phyloP scores from a whole-genome alignment of 2,113 vertebrate species.

The Anhinga rufa region DNA sequence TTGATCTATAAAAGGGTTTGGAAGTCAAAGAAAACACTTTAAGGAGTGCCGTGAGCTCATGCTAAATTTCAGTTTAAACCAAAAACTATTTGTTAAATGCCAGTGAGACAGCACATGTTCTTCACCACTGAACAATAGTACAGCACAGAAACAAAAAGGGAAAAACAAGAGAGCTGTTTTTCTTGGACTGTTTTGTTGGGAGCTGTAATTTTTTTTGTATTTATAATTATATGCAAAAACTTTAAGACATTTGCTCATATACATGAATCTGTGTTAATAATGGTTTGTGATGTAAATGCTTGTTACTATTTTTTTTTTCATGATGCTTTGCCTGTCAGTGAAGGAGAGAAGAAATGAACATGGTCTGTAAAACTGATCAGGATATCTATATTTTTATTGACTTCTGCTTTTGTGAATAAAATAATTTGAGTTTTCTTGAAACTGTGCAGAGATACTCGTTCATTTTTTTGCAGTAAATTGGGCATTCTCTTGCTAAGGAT shows the following conservation, averaged over 20 bases:
- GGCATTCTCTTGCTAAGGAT: background rate
- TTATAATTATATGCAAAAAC: constrained; percentile 26
- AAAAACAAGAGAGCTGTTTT: background rate
- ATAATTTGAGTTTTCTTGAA: constrained; percentile 54
- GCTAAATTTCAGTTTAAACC: background rate
- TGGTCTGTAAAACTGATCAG: constrained; percentile 50
- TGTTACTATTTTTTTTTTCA: background rate
- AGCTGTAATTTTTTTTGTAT: background rate
- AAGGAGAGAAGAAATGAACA: background rate
- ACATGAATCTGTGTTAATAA: constrained; percentile 16
- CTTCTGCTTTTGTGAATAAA: constrained; percentile 64
- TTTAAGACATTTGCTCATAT: constrained; percentile 11
- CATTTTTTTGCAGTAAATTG: background rate
- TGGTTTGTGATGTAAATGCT: constrained; percentile 48
- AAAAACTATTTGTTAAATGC: background rate
- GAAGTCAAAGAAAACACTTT: background rate
- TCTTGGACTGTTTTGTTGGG: background rate
- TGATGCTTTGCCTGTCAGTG: constrained; percentile 41
- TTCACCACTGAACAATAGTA: background rate
- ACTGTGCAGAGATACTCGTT: background rate
- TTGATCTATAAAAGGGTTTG: background rate
- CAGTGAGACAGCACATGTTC: background rate
- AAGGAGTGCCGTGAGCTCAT: background rate
- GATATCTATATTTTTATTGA: constrained; percentile 67
- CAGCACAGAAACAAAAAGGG: background rate